These are phyloP conservation scores for Lordiphosa clarofinis DNA, from an alignment of 1,140 invertebrate species.

Conservation along the genomic window DNA sequence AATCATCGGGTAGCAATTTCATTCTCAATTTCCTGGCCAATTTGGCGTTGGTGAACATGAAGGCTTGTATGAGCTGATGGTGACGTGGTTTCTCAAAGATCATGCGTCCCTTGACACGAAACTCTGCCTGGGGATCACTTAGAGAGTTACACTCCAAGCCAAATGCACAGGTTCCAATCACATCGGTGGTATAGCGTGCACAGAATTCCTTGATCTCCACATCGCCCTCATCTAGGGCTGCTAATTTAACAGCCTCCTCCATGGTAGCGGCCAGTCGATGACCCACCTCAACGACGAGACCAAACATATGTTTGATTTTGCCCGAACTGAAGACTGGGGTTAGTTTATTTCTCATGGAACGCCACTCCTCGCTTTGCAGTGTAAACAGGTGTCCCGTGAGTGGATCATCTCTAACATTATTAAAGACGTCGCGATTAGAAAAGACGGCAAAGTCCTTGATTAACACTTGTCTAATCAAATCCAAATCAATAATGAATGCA, in stretches of 20 bases:
- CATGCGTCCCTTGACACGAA: slow-evolving; percentile 71
- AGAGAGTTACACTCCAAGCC: slow-evolving; percentile 81
- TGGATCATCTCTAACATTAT: slow-evolving; percentile 81
- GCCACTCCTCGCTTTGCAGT: slow-evolving; percentile 81
- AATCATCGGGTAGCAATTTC: slow-evolving; percentile 55
- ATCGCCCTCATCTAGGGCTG: slow-evolving; percentile 78
- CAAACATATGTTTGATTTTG: slow-evolving; percentile 82
- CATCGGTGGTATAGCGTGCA: slow-evolving; percentile 83
- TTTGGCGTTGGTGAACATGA: slow-evolving; percentile 46
- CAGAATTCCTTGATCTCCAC: slow-evolving; percentile 82
- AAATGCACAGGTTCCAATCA: slow-evolving; percentile 81
- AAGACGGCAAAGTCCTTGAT: slow-evolving; percentile 75
- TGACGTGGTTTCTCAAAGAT: slow-evolving; percentile 52
- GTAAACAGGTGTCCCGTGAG: slow-evolving; percentile 81
- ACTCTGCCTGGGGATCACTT: slow-evolving; percentile 79
- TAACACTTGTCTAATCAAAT: slow-evolving; percentile 61
- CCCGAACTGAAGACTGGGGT: slow-evolving; percentile 82
- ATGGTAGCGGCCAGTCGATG: slow-evolving; percentile 43
- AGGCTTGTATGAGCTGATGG: slow-evolving; percentile 15
- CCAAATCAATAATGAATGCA: slow-evolving; percentile 50
- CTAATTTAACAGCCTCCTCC: slow-evolving; percentile 12
- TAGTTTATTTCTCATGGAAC: slow-evolving; percentile 80
- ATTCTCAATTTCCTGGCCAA: slow-evolving; percentile 43
- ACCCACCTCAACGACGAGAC: slow-evolving; percentile 66
- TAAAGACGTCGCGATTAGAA: slow-evolving; percentile 79